These are phyloP conservation scores for Euplagia quadripunctaria DNA, from an alignment of 2,888 invertebrate genomes.

Conservation along the genomic window DNA sequence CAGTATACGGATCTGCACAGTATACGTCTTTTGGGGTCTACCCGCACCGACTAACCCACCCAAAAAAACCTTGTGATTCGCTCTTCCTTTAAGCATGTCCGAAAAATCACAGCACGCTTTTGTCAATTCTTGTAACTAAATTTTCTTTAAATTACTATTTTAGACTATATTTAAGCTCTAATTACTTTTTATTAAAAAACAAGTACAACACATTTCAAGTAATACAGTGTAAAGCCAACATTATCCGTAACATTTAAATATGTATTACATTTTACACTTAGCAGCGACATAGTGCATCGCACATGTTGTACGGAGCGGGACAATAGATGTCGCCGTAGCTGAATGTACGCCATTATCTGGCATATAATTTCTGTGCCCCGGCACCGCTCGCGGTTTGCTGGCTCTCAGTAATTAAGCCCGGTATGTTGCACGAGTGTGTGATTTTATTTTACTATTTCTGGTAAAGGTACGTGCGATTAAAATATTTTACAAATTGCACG, in stretches of 20 bases:
- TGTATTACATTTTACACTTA: constrained; percentile 24
- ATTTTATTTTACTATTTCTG: constrained; percentile 35
- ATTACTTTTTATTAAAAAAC: not conserved
- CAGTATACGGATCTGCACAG: not conserved
- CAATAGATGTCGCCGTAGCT: constrained; percentile 67
- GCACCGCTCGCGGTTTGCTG: constrained; percentile 51
- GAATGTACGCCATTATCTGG: constrained; percentile 63
- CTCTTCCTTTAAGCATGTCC: too few species aligned
- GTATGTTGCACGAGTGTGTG: constrained; percentile 38
- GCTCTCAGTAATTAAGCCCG: constrained; percentile 49
- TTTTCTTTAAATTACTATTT: not conserved
- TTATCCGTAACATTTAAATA: constrained; percentile 6
- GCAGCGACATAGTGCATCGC: constrained; percentile 29
- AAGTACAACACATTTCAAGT: not conserved
- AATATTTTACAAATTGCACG: constrained; percentile 5
- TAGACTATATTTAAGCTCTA: not conserved
- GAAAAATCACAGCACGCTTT: not conserved
- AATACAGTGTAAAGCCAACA: not conserved
- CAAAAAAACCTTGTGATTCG: not conserved
- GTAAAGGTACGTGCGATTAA: constrained; percentile 12
- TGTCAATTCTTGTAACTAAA: not conserved
- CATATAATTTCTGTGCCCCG: constrained; percentile 66
- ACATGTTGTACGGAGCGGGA: constrained; percentile 50
- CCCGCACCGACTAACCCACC: not conserved
- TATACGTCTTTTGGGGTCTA: not conserved